These are phyloP conservation scores for Tyrophagus putrescentiae DNA, from an alignment of 1,140 invertebrate species.

Conservation along the genomic window DNA sequence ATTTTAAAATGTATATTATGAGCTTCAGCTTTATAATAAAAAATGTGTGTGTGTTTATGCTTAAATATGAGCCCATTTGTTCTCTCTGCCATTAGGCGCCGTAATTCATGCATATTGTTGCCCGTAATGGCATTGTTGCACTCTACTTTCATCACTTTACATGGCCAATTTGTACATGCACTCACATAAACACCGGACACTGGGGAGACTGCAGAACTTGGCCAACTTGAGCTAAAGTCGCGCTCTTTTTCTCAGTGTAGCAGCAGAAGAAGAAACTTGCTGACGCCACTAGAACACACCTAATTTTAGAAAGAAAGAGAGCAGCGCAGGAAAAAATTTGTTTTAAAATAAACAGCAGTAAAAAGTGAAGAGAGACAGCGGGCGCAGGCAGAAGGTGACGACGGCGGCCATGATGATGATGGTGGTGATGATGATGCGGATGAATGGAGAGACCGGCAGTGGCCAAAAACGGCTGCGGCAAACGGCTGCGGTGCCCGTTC, in stretches of 20 bases:
- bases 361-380: background rate
- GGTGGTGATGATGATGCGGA: background rate
- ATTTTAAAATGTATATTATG: background rate
- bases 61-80: too few species aligned
- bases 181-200: too few species aligned
- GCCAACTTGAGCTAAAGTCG: too few species aligned
- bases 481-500: too few species aligned
- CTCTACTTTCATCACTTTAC: constrained; percentile 9
- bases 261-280: too few species aligned
- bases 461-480: too few species aligned
- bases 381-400: background rate
- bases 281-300: constrained; percentile 8
- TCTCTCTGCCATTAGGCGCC: background rate
- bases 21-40: too few species aligned
- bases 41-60: too few species aligned
- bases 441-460: too few species aligned
- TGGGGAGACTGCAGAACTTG: too few species aligned
- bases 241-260: too few species aligned
- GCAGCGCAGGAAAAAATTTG: background rate
- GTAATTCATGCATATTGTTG: constrained; percentile 7
- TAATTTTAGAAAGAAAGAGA: background rate
- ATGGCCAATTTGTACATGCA: constrained; percentile 3
- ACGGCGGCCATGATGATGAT: background rate
- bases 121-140: background rate
- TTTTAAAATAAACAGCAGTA: constrained; percentile 5